Evolutionary conservation across 92 coral and sea anemone genomes (phyloP), one percentile per base, ranked within the genome.

Genomic region (Paragorgia papillata): DNA sequence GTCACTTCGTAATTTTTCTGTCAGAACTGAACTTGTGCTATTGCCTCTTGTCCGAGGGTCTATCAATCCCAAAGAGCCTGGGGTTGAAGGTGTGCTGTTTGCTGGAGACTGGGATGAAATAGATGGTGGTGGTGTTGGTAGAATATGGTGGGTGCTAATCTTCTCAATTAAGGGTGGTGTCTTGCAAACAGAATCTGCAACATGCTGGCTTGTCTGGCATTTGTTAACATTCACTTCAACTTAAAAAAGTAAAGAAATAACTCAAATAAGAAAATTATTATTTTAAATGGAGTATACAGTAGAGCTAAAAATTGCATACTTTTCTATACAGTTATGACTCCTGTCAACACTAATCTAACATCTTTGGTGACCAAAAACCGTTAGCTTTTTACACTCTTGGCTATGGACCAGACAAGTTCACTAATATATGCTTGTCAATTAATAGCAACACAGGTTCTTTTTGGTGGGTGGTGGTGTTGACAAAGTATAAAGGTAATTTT

Each of bases 71-170:
- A 71, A 54, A 14, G 62, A 49, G 12, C 62, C 78, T 20, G 78
- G 78, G 64, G 78, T 71, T 53, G 78, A 71, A 28, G 78, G 78
- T 7, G 78, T 71, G 46, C 63, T 53, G 37, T 80, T 63, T 30
- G 92, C 75, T 1, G 97, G 92, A 13, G 96, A 92, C 24, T 88
- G 97, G 43, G 97, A 95, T 39, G 82, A 69, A 5, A 74, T 19
- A 5, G 97, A 92, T 35, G 92, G 89, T 9, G 99, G 92, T 31
- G 97, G 97, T n/a, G 97, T 95, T 1, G 97, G 97, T 49, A 88
- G 76, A 57, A 85, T 82, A 39, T 79, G 39, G 53, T 68, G 65
- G 10, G 24, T 22, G 14, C 22, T 10, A 20, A 48, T 68, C 7
- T 59, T 54, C n/a, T 68, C 75, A 44, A 48, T 44, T 27, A 59